Base-by-base conservation (phyloP, 2,888 invertebrate genomes). In the Trachelus iudaicus region DNA sequence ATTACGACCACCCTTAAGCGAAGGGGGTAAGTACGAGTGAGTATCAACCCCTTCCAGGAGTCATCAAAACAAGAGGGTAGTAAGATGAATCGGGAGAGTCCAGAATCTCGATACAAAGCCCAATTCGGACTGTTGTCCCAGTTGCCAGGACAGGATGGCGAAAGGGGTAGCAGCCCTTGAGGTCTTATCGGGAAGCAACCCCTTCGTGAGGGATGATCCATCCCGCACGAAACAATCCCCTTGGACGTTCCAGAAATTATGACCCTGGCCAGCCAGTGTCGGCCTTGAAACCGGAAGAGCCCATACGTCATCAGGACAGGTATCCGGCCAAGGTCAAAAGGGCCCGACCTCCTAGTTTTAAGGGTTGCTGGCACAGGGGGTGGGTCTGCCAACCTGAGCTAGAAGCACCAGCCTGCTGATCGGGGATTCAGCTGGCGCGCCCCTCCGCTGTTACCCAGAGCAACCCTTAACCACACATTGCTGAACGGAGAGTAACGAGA, bases 161-260 rank as follows among this genome's bases (percentile, higher is more conserved):
- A 23, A 56, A 23, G 23, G 2, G 6, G 23, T 23, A 56, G 1
- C 23, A 56, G 9, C 56, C 73, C 79, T 73, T 76, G 77, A 74
- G 75, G 81, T 84, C 87, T 88, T 89, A 89, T 89, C 89, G 85
- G 9, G 56, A 56, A 23, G 6, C 56, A 23, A 56, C 56, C 56
- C 56, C 23, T 56, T 56, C 56, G 56, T 6, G 6, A 56, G 23
- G 56, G 56, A 15, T 23, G 56, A 89, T 89, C 88, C 86, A 89
- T 88, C 87, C 87, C 82, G 80, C 83, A 84, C 87, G 87, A 88
- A 87, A 87, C 84, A 81, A 85, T 84, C 82, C 35, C 35, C 11
- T 12, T 35, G 12, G 35, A 88, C 86, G 88, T 88, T 84, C 81
- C 79, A 76, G 83, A 86, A 88, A 84, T 87, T 86, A 87, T 85